These are phyloP conservation scores for Echinometra lucunter DNA, from an alignment of 53 echinoderm and acorn worm species.

Conservation along the genomic window DNA sequence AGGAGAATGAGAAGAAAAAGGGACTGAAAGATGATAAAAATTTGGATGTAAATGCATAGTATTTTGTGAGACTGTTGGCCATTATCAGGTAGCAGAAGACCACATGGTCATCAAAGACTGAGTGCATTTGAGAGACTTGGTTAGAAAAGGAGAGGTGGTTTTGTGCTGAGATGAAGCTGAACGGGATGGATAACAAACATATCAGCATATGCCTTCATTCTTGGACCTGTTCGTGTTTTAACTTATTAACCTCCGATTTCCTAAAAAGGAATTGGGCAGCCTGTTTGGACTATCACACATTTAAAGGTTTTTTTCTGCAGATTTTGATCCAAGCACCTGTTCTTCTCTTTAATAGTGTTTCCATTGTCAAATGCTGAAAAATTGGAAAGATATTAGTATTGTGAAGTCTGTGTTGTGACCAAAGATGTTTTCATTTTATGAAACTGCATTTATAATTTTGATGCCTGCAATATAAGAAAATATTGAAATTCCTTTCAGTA, in stretches of 20 bases:
- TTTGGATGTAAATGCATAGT: constrained; percentile 45
- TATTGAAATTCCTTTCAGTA: background rate
- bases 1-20: constrained; percentile 78
- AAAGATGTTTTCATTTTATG: background rate
- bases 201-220: background rate
- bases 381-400: background rate
- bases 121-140: background rate
- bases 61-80: background rate
- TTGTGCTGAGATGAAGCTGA: background rate
- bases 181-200: background rate
- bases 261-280: background rate
- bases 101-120: background rate
- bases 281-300: background rate
- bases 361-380: background rate
- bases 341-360: background rate
- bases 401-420: background rate
- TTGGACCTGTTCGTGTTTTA: background rate
- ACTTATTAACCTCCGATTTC: background rate
- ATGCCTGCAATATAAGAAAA: background rate
- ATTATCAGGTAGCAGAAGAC: background rate
- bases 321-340: too few species aligned
- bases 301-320: background rate
- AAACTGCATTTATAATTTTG: background rate
- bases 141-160: background rate
- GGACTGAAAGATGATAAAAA: constrained; percentile 65